Base-by-base conservation (phyloP, 1,140 invertebrate genomes). In the Drosophila parvula region DNA sequence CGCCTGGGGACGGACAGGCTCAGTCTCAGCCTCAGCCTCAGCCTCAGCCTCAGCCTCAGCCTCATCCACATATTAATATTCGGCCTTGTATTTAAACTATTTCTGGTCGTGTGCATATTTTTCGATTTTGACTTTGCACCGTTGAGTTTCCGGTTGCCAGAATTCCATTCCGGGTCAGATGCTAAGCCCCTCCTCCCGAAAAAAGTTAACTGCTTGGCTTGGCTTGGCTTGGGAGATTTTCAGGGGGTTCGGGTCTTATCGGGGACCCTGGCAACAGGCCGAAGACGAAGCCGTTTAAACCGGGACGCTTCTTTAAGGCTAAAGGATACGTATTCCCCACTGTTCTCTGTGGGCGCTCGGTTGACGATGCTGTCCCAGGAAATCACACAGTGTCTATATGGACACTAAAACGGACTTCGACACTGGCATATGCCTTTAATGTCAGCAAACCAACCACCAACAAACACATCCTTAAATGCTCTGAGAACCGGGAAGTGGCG, bases 21-120 rank as follows among this genome's bases (percentile, higher is more conserved):
- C 12, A 5, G 4, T 10, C 50, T 5, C 44, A 3, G 8, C 27
- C 16, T 9, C 44, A 3, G 7, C 0, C 18, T 6, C 40, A 22
- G 2, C 16, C 44, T 32, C 6, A 22, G 3, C 38, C 9, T 9
- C 5, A 43, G 27, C n/a, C 38, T 2, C n/a, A 40, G 1, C 16
- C 18, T 11, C 18, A 45, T 27, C 6, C 40, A 65, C 67, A 83
- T 80, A 80, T 81, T 83, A 79, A 83, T 83, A 83, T 79, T 83
- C 78, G 53, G 73, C 45, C 50, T 58, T 75, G 77, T 59, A 74
- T 84, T 86, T 80, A 84, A 84, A 84, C 81, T 84, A 84, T 76
- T 76, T 67, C 74, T 75, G 70, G 61, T 50, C 55, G 38, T 76
- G 71, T 65, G 73, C 74, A 75, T 76, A 76, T 81, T 81, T 84